Evolutionary conservation across 2,797 vertebrate species (phyloP), one percentile per base, ranked within the genome.

Genomic region (Coccyzus lansbergi): DNA sequence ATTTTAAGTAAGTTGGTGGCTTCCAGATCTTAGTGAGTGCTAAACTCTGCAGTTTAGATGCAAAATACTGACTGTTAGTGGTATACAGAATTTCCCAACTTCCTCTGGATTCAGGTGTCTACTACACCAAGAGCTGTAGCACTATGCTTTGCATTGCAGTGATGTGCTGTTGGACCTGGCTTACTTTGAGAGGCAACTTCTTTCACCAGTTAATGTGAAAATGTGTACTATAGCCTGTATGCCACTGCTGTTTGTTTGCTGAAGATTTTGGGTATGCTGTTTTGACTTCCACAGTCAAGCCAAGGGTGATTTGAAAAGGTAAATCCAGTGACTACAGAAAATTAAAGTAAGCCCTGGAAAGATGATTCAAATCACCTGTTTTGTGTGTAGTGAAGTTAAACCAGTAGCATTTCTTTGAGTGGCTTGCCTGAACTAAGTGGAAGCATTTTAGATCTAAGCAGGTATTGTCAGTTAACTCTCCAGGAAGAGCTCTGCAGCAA

Each of bases 71-170:
- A 25, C 46, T 68, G 20, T 15, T 19, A 75, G 42, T 49, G 15
- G 12, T 40, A 29, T 34, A 18, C 31, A 12, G 25, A 10, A 34
- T 81, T 75, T 72, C 67, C 26, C 1, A 7, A 7, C 24, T 62
- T 8, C 10, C 12, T 24, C 24, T 63, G 49, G 7, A 15, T 81
- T 80, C 6, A 6, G 33, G 9, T 40, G 14, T 31, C 21, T 83
- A 55, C 56, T 70, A 7, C n/a, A 33, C 15, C 5, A n/a, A n/a
- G n/a, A n/a, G n/a, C n/a, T 64, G 51, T 53, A 56, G 31, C 18
- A 25, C 4, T 7, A 38, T 1, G 25, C 65, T 81, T 81, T 60
- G 44, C 0, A 0, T 0, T 38, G 38, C 38, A 38, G 38, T 67
- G 31, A 24, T 49, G 15, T 26, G 1, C 34, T 25, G 14, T 63